Conservation (phyloP, 92 coral and sea anemone genomes). For the Scolanthus callimorphus region DNA sequence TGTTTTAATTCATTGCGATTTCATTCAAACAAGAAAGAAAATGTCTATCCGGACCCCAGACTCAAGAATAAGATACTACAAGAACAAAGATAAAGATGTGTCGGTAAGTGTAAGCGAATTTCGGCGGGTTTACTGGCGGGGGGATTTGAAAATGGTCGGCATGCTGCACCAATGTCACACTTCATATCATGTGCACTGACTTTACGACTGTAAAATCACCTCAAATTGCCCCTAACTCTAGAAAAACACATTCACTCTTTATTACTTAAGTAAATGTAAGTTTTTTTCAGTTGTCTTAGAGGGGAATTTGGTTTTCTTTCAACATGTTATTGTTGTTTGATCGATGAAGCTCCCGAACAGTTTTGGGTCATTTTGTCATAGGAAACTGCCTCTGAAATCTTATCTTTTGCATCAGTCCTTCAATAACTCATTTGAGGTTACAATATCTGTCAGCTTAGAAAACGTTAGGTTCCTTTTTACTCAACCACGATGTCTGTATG, state of each 20-base stretch:
- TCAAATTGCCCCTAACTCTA: neutral
- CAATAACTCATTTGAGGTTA: neutral
- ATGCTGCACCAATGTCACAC: neutral
- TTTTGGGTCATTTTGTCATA: too few species aligned
- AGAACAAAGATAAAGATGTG: constrained; percentile 95
- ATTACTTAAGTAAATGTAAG: too few species aligned
- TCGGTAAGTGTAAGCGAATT: constrained; percentile 91
- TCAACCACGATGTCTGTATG: too few species aligned
- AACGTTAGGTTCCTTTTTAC: too few species aligned
- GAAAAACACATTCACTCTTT: neutral
- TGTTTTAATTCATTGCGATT: constrained; percentile 22
- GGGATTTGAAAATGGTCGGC: constrained; percentile 43
- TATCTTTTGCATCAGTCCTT: neutral
- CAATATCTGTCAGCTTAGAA: neutral
- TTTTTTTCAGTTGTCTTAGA: too few species aligned
- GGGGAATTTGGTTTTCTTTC: too few species aligned
- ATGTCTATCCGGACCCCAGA: constrained; percentile 86
- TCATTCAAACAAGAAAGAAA: constrained; percentile 6
- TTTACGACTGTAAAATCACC: neutral
- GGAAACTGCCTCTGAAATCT: too few species aligned
- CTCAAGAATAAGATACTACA: constrained; percentile 79
- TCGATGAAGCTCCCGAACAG: too few species aligned
- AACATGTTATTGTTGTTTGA: too few species aligned
- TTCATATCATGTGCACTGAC: neutral
- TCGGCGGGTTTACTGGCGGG: too few species aligned